These are phyloP conservation scores for Sussaba pulchella DNA, from an alignment of 2,888 invertebrate genomes.

Conservation along the genomic window DNA sequence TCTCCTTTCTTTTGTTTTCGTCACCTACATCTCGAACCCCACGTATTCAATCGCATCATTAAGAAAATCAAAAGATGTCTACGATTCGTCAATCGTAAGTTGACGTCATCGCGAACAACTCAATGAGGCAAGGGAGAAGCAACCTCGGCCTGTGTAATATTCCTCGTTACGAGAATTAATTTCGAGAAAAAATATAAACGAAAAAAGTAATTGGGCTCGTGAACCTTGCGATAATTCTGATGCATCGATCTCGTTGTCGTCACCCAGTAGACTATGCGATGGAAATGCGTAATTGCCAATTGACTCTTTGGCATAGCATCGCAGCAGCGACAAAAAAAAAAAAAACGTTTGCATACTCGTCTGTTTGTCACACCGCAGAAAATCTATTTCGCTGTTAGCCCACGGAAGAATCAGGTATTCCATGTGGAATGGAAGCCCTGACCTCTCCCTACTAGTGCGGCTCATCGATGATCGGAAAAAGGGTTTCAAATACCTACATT, in stretches of 20 bases:
- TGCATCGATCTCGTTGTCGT: conserved; percentile 16
- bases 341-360: too few relatives aligned
- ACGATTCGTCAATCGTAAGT: too few relatives aligned
- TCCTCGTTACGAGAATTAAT: too few relatives aligned
- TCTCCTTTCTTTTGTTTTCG: too few relatives aligned
- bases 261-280: neutral
- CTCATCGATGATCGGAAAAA: conserved; percentile 9
- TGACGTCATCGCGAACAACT: too few relatives aligned
- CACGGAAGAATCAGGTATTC: neutral
- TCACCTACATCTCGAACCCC: conserved; percentile 14
- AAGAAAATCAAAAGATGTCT: too few relatives aligned
- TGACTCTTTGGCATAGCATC: conserved; percentile 24
- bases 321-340: too few relatives aligned
- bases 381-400: too few relatives aligned
- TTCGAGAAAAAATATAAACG: neutral
- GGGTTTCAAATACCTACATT: neutral
- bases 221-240: neutral
- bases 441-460: conserved; percentile 13
- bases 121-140: too few relatives aligned
- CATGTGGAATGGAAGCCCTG: conserved; percentile 6
- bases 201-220: neutral
- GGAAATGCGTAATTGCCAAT: conserved; percentile 49
- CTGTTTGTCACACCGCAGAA: neutral
- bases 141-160: too few relatives aligned
- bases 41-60: neutral